Conservation (phyloP, 2,888 invertebrate genomes). For the Rhagonycha fulva region DNA sequence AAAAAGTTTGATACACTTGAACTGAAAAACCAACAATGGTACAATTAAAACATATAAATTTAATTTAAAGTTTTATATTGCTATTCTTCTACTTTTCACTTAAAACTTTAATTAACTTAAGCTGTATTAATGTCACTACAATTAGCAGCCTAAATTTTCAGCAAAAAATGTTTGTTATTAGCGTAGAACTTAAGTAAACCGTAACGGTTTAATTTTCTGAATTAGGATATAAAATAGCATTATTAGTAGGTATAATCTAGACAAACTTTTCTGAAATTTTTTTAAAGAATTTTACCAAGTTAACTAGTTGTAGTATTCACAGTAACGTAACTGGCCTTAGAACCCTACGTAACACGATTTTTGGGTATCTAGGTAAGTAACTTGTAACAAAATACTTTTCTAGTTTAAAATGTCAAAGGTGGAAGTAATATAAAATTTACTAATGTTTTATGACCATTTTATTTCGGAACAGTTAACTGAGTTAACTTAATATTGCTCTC, state of each 20-base stretch:
- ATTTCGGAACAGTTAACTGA: not conserved
- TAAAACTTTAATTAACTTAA: not conserved
- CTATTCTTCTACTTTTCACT: not conserved
- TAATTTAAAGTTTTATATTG: not conserved
- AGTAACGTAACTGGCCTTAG: too few relatives aligned
- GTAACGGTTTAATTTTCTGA: not conserved
- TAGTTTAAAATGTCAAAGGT: not conserved
- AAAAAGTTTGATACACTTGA: not conserved
- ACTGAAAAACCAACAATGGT: not conserved
- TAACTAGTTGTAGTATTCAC: not conserved
- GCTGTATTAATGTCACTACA: not conserved
- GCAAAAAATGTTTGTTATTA: not conserved
- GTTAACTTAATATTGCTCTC: not conserved
- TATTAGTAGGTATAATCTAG: too few relatives aligned
- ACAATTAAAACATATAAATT: not conserved
- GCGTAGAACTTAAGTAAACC: not conserved
- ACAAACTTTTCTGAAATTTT: not conserved
- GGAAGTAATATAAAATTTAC: not conserved
- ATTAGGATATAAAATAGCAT: not conserved
- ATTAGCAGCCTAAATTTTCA: not conserved
- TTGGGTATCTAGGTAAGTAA: not conserved
- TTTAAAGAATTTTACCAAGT: not conserved
- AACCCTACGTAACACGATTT: too few relatives aligned
- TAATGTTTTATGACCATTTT: not conserved
- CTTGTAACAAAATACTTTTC: not conserved